Evolutionary conservation across 2,113 vertebrate genomes (phyloP).

Genomic region (Cynocephalus volans): DNA sequence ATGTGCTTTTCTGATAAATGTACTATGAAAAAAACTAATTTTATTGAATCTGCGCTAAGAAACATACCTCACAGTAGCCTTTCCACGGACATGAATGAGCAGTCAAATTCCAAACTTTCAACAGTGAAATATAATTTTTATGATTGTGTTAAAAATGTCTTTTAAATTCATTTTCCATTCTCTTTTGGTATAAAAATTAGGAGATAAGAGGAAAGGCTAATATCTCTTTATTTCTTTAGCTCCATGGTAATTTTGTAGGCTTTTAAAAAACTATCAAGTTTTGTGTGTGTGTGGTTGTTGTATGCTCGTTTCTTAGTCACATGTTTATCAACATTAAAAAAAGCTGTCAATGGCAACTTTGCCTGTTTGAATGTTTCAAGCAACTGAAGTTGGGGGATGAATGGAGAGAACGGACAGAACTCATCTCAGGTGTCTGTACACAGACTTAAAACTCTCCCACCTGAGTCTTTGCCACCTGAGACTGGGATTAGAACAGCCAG

Average conservation of each 20-base stretch:
- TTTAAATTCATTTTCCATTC: slow-evolving; percentile 34
- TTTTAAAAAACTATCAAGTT: not conserved
- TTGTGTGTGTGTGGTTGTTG: not conserved
- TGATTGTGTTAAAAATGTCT: slow-evolving; percentile 40
- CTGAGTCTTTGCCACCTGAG: not conserved
- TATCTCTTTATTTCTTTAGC: not conserved
- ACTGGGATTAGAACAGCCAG: not conserved
- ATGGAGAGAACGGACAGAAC: not conserved
- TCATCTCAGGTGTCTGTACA: not conserved
- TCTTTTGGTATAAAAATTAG: slow-evolving; percentile 8
- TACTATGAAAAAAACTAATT: not conserved
- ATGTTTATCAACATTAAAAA: not conserved
- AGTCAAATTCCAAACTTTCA: not conserved
- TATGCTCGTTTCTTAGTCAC: slow-evolving; percentile 4
- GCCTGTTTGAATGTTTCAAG: not conserved
- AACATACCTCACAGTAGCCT: not conserved
- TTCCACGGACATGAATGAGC: not conserved
- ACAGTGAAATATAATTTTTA: not conserved
- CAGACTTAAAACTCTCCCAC: not conserved
- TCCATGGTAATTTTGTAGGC: not conserved
- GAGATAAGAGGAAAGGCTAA: slow-evolving; percentile 15
- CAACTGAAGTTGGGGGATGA: not conserved
- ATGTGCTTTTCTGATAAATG: slow-evolving; percentile 24
- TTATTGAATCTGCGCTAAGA: not conserved
- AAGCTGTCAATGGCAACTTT: not conserved